Conservation (phyloP, 2,888 invertebrate species). For the Pollenia labialis region DNA sequence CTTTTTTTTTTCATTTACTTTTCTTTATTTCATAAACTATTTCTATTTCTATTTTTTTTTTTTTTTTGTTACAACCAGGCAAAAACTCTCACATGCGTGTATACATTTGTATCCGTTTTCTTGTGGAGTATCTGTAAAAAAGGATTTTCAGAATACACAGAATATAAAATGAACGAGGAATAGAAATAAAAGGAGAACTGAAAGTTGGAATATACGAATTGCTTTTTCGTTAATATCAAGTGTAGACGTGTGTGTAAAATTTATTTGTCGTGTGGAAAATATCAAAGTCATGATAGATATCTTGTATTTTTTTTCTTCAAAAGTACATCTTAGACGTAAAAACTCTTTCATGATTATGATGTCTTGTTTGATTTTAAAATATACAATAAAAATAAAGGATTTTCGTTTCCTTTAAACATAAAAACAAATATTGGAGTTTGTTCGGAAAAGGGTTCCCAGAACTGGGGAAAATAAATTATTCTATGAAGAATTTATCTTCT, state of each 20-base stretch:
- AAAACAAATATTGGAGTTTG: background rate
- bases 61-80: constrained; percentile 8
- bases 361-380: constrained; percentile 5
- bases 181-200: background rate
- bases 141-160: constrained; percentile 10
- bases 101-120: constrained; percentile 35
- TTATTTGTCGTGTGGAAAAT: constrained; percentile 68
- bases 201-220: background rate
- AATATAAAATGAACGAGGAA: background rate
- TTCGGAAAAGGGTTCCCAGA: too few relatives aligned
- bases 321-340: constrained; percentile 23
- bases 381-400: constrained; percentile 15
- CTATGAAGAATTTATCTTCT: too few relatives aligned
- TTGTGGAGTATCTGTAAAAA: constrained; percentile 35
- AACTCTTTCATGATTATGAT: constrained; percentile 33
- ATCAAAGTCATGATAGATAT: constrained; percentile 69
- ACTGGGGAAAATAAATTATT: too few relatives aligned
- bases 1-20: constrained; percentile 52
- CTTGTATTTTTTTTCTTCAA: constrained; percentile 9
- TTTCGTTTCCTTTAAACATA: constrained; percentile 16
- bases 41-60: background rate
- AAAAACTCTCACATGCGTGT: constrained; percentile 4
- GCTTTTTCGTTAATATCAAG: constrained; percentile 20
- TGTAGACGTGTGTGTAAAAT: constrained; percentile 55
- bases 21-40: constrained; percentile 29